Percentiles rank a stretch among this genome's conserved stretches.
These are phyloP conservation scores for Gymnocypris eckloni DNA, from an alignment of 2,797 vertebrate genomes.

Conservation along the genomic window DNA sequence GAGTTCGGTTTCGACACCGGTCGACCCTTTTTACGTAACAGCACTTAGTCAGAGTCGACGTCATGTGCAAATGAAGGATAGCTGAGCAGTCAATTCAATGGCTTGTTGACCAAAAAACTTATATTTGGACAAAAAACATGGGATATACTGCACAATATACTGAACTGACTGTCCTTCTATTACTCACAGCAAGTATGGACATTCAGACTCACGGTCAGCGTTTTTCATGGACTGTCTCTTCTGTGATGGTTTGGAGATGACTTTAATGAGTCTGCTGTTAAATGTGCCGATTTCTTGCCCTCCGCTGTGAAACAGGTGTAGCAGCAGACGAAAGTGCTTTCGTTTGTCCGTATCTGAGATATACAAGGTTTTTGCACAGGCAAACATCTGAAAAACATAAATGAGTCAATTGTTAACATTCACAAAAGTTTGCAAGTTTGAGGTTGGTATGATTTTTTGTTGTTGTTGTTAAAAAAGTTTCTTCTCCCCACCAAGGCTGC, in stretches of 20 bases:
- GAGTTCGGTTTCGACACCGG: background rate
- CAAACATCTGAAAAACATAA: conserved; percentile 81
- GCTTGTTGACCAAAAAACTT: background rate
- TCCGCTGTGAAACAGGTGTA: conserved; percentile 85
- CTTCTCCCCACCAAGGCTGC: background rate
- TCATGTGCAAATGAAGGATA: background rate
- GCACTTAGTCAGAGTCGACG: background rate
- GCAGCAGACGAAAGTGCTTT: conserved; percentile 91
- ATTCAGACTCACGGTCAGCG: conserved; percentile 84
- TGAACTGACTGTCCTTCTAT: background rate
- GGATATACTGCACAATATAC: background rate
- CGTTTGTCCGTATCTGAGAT: conserved; percentile 95
- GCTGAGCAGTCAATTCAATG: background rate
- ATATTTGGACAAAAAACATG: background rate
- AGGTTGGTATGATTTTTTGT: background rate
- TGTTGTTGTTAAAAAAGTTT: background rate
- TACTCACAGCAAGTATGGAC: background rate
- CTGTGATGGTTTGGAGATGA: conserved; percentile 97
- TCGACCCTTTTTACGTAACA: background rate
- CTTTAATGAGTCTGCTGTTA: conserved; percentile 93
- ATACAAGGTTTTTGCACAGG: conserved; percentile 92
- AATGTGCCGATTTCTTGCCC: conserved; percentile 91
- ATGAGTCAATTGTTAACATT: background rate
- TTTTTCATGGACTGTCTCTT: conserved; percentile 98
- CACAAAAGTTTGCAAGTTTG: background rate